Conservation (phyloP, 2,113 vertebrate species). For the Baryphthengus martii region DNA sequence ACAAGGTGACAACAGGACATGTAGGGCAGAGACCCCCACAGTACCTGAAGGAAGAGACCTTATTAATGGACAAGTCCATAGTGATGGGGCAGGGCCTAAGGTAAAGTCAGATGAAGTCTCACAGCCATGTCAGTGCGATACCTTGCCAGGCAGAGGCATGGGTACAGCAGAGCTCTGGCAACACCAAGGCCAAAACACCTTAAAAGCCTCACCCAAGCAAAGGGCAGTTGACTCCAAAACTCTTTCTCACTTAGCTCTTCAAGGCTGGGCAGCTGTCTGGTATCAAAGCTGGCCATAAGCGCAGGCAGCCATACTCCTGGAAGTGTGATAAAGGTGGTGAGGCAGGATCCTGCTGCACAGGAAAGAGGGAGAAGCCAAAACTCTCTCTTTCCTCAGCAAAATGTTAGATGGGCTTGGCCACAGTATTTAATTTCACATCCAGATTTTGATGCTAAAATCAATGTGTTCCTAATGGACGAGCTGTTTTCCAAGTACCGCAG, state of each 20-base stretch:
- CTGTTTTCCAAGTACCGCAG: not conserved
- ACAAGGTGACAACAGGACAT: not conserved
- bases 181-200: not conserved
- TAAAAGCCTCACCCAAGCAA: not conserved
- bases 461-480: not conserved
- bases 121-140: not conserved
- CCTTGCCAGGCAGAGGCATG: not conserved
- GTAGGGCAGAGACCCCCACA: not conserved
- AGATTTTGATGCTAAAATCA: not conserved
- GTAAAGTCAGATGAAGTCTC: not conserved
- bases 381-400: not conserved
- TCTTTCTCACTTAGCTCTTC: not conserved
- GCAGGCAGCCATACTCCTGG: not conserved
- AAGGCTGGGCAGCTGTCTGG: not conserved
- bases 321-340: not conserved
- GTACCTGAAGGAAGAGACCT: not conserved
- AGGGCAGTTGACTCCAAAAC: not conserved
- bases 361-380: not conserved
- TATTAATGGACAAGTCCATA: not conserved
- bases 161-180: not conserved
- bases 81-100: not conserved
- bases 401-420: not conserved
- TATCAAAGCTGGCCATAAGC: not conserved
- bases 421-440: not conserved
- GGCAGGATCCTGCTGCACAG: not conserved